Conservation (phyloP, 2,888 invertebrate genomes). For the Drosophila anceps region DNA sequence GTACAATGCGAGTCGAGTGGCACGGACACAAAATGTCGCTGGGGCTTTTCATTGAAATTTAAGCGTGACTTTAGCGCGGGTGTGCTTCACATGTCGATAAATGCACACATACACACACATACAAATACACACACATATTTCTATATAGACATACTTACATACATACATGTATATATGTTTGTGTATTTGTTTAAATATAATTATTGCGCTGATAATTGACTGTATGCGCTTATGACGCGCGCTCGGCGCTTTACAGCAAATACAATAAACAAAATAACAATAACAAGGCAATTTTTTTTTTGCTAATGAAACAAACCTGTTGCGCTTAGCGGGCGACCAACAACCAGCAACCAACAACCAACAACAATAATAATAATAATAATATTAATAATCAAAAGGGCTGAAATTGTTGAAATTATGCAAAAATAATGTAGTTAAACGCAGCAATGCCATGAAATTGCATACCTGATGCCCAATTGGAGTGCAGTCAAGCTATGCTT, state of each 20-base stretch:
- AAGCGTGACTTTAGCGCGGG: constrained; percentile 74
- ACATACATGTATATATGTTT: constrained; percentile 44
- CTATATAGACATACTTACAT: constrained; percentile 14
- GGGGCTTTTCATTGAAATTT: constrained; percentile 61
- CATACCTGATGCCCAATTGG: constrained; percentile 14
- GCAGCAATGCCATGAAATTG: constrained; percentile 14
- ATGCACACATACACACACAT: constrained; percentile 12
- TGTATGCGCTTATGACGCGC: constrained; percentile 43
- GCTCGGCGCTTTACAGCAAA: constrained; percentile 43
- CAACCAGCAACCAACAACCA: too few relatives aligned
- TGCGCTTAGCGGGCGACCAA: constrained; percentile 29
- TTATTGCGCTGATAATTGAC: constrained; percentile 77
- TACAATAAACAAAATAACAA: constrained; percentile 42
- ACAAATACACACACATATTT: constrained; percentile 1
- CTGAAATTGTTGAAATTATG: constrained; percentile 32
- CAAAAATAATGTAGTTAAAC: constrained; percentile 26
- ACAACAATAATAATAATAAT: constrained; percentile 13
- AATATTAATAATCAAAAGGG: constrained; percentile 7
- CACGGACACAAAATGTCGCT: constrained; percentile 45
- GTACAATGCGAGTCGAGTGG: constrained; percentile 42
- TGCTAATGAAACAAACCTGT: constrained; percentile 57
- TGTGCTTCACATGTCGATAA: constrained; percentile 78
- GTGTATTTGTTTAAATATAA: too few relatives aligned
- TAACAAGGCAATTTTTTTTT: constrained; percentile 39
- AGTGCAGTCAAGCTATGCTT: constrained; percentile 13